These are phyloP conservation scores for Dinocampus coccinellae DNA, from an alignment of 2,888 invertebrate species.

Conservation along the genomic window DNA sequence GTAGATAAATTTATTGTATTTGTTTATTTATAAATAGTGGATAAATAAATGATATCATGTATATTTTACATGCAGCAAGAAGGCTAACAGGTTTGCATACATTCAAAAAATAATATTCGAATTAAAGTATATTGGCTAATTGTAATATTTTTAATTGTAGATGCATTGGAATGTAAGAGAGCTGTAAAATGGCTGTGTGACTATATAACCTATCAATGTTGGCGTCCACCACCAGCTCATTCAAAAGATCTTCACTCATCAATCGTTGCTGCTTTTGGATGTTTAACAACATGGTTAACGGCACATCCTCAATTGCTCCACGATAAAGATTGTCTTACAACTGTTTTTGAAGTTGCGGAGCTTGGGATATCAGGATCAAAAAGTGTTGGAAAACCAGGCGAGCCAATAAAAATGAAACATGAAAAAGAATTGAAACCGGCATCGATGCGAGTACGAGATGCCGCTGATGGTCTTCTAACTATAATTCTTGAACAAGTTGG, in stretches of 20 bases:
- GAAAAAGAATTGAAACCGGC: conserved; percentile 97
- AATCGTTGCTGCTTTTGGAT: conserved; percentile 92
- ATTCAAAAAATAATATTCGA: neutral
- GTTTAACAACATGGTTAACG: conserved; percentile 92
- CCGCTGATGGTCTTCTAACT: conserved; percentile 94
- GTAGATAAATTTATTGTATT: conserved; percentile 69
- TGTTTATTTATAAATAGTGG: neutral
- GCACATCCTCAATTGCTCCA: conserved; percentile 91
- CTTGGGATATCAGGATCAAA: conserved; percentile 97
- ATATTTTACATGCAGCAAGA: conserved; percentile 69
- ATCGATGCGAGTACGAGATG: conserved; percentile 97
- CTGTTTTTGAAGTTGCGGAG: conserved; percentile 96
- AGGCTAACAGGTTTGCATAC: conserved; percentile 71
- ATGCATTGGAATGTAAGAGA: conserved; percentile 89
- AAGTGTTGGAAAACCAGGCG: conserved; percentile 87
- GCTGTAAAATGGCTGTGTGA: conserved; percentile 98
- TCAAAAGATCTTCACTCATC: conserved; percentile 95
- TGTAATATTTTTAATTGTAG: conserved; percentile 71
- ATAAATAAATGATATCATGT: conserved; percentile 14
- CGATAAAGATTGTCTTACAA: conserved; percentile 92
- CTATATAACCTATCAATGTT: conserved; percentile 96
- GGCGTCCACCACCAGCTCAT: conserved; percentile 92
- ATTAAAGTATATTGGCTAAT: neutral
- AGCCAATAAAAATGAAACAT: conserved; percentile 92
- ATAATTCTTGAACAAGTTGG: conserved; percentile 93